These are phyloP conservation scores for Exephanes ischioxanthus DNA, from an alignment of 2,888 invertebrate species.

Conservation along the genomic window DNA sequence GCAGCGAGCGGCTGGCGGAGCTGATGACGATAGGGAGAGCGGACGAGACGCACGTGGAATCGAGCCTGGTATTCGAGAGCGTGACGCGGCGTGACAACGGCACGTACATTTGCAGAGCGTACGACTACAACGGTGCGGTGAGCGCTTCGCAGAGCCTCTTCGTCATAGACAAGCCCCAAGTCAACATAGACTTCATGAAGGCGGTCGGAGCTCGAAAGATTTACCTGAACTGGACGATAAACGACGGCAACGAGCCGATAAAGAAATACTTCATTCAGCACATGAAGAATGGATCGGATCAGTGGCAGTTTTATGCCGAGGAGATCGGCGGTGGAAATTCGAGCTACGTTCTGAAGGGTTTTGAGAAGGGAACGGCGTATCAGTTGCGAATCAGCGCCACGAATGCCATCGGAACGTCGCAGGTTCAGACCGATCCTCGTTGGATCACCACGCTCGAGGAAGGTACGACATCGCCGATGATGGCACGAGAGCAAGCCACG, in stretches of 20 bases:
- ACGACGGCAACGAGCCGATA: slow-evolving; percentile 91
- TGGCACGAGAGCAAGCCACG: neutral
- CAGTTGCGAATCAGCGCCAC: slow-evolving; percentile 89
- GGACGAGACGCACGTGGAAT: slow-evolving; percentile 87
- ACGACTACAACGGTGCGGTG: slow-evolving; percentile 84
- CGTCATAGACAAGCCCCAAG: slow-evolving; percentile 90
- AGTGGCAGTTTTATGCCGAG: slow-evolving; percentile 87
- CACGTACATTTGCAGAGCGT: slow-evolving; percentile 86
- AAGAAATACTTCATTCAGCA: slow-evolving; percentile 86
- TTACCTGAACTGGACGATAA: slow-evolving; percentile 93
- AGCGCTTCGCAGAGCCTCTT: slow-evolving; percentile 86
- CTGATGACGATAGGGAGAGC: slow-evolving; percentile 83
- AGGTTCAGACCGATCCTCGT: slow-evolving; percentile 85
- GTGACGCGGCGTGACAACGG: slow-evolving; percentile 91
- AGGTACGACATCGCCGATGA: slow-evolving; percentile 76
- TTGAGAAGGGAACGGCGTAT: slow-evolving; percentile 89
- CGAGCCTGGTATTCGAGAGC: slow-evolving; percentile 87
- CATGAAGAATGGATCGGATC: slow-evolving; percentile 86
- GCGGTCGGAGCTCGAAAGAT: slow-evolving; percentile 91
- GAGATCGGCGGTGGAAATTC: slow-evolving; percentile 88
- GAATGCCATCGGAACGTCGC: slow-evolving; percentile 89
- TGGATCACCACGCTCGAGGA: slow-evolving; percentile 88
- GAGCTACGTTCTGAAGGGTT: slow-evolving; percentile 89
- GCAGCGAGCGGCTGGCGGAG: slow-evolving; percentile 81
- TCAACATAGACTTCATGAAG: slow-evolving; percentile 90